phyloP scores from a whole-genome alignment of 2,888 invertebrate species.

The Ornithoptera alexandrae region DNA sequence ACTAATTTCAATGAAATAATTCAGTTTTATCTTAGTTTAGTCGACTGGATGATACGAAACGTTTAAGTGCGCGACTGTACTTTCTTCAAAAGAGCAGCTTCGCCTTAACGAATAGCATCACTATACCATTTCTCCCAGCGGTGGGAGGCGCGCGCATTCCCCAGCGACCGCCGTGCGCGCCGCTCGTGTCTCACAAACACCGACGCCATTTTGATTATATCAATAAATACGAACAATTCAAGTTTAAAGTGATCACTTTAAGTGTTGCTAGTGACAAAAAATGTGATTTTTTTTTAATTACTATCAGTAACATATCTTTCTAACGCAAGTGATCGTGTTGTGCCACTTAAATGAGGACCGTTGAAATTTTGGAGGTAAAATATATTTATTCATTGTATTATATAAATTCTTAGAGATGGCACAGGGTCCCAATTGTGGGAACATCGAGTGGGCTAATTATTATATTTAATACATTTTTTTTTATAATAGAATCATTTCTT shows the following conservation, averaged over 20 bases:
- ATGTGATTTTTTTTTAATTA: constrained; percentile 29
- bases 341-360: constrained; percentile 45
- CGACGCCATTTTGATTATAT: constrained; percentile 6
- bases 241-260: constrained; percentile 17
- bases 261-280: constrained; percentile 31
- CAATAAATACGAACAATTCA: background rate
- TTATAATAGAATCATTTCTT: too few species aligned
- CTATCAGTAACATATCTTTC: constrained; percentile 5
- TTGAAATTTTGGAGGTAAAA: constrained; percentile 50
- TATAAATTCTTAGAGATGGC: too few species aligned
- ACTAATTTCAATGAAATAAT: too few species aligned
- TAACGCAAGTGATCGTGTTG: constrained; percentile 33
- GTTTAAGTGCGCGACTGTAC: too few species aligned
- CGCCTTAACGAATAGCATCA: constrained; percentile 49
- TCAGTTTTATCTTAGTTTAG: too few species aligned
- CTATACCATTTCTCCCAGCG: constrained; percentile 42
- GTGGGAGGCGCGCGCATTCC: constrained; percentile 45
- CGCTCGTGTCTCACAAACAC: constrained; percentile 38
- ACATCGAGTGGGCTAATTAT: too few species aligned
- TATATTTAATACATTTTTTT: too few species aligned
- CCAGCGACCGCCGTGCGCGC: constrained; percentile 44
- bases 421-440: too few species aligned
- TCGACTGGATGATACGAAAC: too few species aligned
- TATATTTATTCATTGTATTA: constrained; percentile 17
- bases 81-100: background rate